Base-by-base conservation (phyloP, 2,797 vertebrate species). In the Antennarius maculatus region DNA sequence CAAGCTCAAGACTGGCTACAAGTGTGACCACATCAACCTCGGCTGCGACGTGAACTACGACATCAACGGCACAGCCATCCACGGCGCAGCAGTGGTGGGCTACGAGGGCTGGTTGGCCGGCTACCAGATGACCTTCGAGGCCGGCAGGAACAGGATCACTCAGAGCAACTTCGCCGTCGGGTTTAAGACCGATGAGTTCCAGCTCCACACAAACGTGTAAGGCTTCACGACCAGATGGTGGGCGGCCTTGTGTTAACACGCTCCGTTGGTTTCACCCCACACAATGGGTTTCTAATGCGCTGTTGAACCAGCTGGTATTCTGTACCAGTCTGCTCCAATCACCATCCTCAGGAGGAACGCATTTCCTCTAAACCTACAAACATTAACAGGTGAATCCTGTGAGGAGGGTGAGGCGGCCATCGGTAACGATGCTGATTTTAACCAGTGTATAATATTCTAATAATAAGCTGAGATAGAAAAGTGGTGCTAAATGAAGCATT, bases 151-250 rank as follows among this genome's bases (percentile, higher is more conserved):
- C 61, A 91, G 94, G 74, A 88, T 99, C 87, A 96, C 97, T 50
- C 97, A 97, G 93, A 99, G 97, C 93, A 99, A 99, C 91, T 99
- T 99, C 3, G 96, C 97, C 0, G 97, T 99, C 31, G 97, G 97
- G 68, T 99, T 96, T 76, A 98, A 97, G 92, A 97, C 96, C 0
- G 96, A 98, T 1, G 97, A 99, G 78, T 99, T 99, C 90, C 97
- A 99, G 92, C 95, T 99, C 72, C 97, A 99, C 73, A 99, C 96
- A 0, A 99, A 99, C 5, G 97, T 99, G 97, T 99, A 94, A 95
- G 91, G 45, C 0, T 1, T 6, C 11, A 28, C 2, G 7, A 37
- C 31, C 31, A 34, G 31, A 34, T 8, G 14, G 34, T 31, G 48
- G 92, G 92, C 92, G 91, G 85, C 88, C 89, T 91, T 54, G 17